Base-by-base conservation (phyloP, 1,140 invertebrate genomes). In the Micrasema longulum region DNA sequence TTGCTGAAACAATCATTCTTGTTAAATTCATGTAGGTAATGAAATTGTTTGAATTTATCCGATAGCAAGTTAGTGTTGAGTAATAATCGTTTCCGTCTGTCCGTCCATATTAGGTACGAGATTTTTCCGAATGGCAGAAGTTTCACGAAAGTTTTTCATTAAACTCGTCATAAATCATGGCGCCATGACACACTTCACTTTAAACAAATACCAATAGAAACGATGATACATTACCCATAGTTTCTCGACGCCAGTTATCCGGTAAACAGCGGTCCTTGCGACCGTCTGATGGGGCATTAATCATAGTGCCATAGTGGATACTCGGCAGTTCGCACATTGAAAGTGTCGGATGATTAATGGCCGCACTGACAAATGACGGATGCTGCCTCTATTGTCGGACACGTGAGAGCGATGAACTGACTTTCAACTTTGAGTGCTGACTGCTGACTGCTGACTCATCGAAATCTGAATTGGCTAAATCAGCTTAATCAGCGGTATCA, bases 291-390 rank as follows among this genome's bases (percentile, higher is more conserved):
- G 36, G 55, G 35, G 55, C 60, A 64, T 64, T 64, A 64, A 64
- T 64, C 60, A 64, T n/a, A 26, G 20, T 14, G 41, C 47, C 60
- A 64, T n/a, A 26, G 20, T 14, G 41, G 60, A 45, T 22, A 22
- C 53, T 50, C 57, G 53, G 41, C 69, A 62, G 67, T 63, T 50
- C 55, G 69, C 57, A 41, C 69, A 53, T 70, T 62, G 45, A 50
- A 47, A 35, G 53, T 57, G 41, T 70, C 55, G 53, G 69, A 48
- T 70, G 43, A 70, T 70, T 70, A 48, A 70, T 63, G 69, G 38
- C 69, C 22, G 22, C 26, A 31, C 38, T 70, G 69, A 70, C 69
- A 70, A 70, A 70, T 70, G 69, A 48, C 53, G 67, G 53, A 57
- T 47, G 52, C 52, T 57, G 36, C 52, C 52, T 31, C 53, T 38